phyloP scores from a whole-genome alignment of 2,113 vertebrate species.

The Heliornis fulica region DNA sequence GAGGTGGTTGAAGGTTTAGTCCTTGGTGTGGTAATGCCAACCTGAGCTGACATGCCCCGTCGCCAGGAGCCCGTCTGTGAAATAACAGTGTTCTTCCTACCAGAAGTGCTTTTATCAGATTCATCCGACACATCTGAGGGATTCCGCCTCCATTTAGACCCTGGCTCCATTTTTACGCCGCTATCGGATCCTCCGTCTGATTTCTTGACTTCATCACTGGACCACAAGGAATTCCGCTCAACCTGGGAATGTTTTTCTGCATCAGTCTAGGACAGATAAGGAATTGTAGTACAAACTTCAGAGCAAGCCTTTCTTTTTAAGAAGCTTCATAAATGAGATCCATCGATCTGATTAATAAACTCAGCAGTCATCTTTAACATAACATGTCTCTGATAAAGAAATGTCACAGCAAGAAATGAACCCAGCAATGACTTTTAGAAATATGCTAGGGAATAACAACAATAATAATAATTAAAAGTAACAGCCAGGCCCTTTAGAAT shows the following conservation, averaged over 20 bases:
- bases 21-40: conserved; percentile 91
- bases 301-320: not conserved
- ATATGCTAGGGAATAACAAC: not conserved
- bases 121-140: conserved; percentile 93
- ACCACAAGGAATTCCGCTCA: conserved; percentile 83
- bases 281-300: not conserved
- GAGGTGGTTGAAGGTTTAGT: conserved; percentile 82
- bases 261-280: conserved; percentile 83
- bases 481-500: not conserved
- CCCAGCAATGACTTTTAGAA: not conserved
- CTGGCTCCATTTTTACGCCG: conserved; percentile 83
- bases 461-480: too few relatives aligned
- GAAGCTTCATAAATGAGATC: not conserved
- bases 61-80: conserved; percentile 96
- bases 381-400: not conserved
- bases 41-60: conserved; percentile 93
- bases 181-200: conserved; percentile 88
- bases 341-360: not conserved
- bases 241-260: conserved; percentile 89
- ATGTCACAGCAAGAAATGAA: not conserved
- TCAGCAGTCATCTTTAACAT: not conserved
- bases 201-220: conserved; percentile 88
- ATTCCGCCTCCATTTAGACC: conserved; percentile 89
- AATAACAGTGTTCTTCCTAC: conserved; percentile 84
- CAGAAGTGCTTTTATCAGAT: conserved; percentile 90